Evolutionary conservation across 2,797 vertebrate genomes (phyloP), one percentile per base, ranked within the genome.

Genomic region (Cynodonichthys magdalenae): DNA sequence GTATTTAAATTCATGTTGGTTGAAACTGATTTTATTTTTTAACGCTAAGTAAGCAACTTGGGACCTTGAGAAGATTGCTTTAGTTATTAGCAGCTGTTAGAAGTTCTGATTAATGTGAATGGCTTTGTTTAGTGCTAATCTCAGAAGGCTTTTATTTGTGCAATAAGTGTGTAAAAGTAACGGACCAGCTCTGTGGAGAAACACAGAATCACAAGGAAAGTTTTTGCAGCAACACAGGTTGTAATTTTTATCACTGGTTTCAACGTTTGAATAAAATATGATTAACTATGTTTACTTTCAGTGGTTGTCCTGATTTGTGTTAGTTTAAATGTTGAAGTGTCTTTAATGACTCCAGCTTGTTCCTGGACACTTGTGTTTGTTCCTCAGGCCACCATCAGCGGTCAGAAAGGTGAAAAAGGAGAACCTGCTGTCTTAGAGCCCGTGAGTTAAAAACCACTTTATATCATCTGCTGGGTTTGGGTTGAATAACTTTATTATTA

Each of bases 391-490:
- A 85, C 88, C 42, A 68, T 94, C 84, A 93, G 88, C 74, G 95
- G 92, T 66, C 76, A 90, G 66, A 98, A 98, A 84, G 96, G 96
- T 87, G 95, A 97, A 70, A 96, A 98, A 75, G 96, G 96, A 54
- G 95, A 96, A 0, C 93, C 96, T 8, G 96, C 96, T 0, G 94
- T 95, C 52, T 46, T 98, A 55, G 96, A 97, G 79, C 94, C 96
- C 64, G 96, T 98, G 87, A 94, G 96, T 95, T 17, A 28, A 28
- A 20, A 0, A 29, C 3, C 54, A 39, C 36, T 39, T 39, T 39
- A 12, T 39, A 39, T 14, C 12, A 39, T 39, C 18, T 20, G 46
- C 1, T 18, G 1, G 18, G 3, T 46, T 46, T 46, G 4, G 44
- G 9, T n/a, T 18, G n/a, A 2, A 6, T 46, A n/a, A 45, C 9